Evolutionary conservation across 2,888 invertebrate species (phyloP).

Genomic region (Odontomyia ornata): DNA sequence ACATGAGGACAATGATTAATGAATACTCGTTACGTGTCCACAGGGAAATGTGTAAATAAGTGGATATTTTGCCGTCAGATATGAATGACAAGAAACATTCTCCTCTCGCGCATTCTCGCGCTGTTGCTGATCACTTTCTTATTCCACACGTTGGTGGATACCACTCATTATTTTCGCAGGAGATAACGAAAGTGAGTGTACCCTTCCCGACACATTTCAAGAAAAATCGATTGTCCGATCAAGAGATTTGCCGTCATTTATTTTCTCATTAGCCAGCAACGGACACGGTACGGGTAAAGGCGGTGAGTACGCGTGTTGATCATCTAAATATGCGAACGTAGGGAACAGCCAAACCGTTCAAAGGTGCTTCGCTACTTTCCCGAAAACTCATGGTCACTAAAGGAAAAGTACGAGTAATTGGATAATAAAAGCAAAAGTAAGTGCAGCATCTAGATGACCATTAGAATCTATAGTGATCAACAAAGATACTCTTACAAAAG

Average conservation of each 20-base stretch:
- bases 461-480: neutral
- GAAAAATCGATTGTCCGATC: slow-evolving; percentile 2
- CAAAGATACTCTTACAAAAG: too few relatives aligned
- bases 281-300: too few relatives aligned
- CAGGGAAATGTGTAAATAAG: neutral
- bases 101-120: neutral
- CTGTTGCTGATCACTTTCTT: neutral
- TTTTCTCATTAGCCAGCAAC: slow-evolving; percentile 11
- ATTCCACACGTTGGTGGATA: neutral
- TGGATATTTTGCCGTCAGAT: neutral
- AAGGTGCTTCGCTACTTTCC: slow-evolving; percentile 19
- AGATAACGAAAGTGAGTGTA: neutral
- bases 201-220: neutral
- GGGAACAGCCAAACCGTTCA: neutral
- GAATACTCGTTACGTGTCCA: neutral
- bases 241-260: neutral
- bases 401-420: neutral
- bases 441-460: slow-evolving; percentile 14
- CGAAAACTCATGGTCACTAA: neutral
- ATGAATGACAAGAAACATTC: neutral
- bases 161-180: neutral
- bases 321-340: slow-evolving; percentile 11
- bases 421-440: neutral
- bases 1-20: neutral
- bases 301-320: neutral